These are phyloP conservation scores for Asbolus verrucosus DNA, from an alignment of 1,140 invertebrate genomes.

Conservation along the genomic window DNA sequence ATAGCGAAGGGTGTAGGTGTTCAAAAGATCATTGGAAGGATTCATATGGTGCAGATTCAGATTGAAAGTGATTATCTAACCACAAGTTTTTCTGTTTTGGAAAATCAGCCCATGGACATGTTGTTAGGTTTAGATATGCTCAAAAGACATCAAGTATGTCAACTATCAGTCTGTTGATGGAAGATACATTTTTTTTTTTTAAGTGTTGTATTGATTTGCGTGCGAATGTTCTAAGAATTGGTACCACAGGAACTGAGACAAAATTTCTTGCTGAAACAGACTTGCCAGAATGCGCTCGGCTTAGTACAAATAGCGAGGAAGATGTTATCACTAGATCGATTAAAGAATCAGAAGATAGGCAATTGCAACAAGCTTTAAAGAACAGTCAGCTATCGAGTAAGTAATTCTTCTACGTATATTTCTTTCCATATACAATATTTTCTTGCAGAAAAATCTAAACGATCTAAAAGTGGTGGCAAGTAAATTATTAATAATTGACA, in stretches of 20 bases:
- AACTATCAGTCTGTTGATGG: too few species aligned
- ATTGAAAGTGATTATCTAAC: constrained; percentile 94
- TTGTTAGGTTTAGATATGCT: constrained; percentile 97
- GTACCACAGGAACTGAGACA: constrained; percentile 95
- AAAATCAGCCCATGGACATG: constrained; percentile 99
- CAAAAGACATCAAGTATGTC: constrained; percentile 87
- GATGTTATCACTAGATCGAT: constrained; percentile 66
- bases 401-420: constrained; percentile 14
- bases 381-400: constrained; percentile 65
- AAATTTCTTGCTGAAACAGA: constrained; percentile 90
- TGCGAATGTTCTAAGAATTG: constrained; percentile 89
- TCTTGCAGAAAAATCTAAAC: constrained; percentile 15
- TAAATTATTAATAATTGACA: too few species aligned
- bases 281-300: constrained; percentile 72
- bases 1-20: too few species aligned
- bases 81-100: constrained; percentile 97
- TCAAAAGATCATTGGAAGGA: constrained; percentile 94
- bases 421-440: constrained; percentile 19
- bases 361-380: constrained; percentile 73
- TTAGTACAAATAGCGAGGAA: constrained; percentile 61
- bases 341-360: constrained; percentile 72
- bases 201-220: constrained; percentile 95
- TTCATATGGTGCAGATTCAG: constrained; percentile 97
- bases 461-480: constrained; percentile 19
- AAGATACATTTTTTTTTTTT: too few species aligned